Conservation (phyloP, 1,140 invertebrate species). For the Amyelois transitella region DNA sequence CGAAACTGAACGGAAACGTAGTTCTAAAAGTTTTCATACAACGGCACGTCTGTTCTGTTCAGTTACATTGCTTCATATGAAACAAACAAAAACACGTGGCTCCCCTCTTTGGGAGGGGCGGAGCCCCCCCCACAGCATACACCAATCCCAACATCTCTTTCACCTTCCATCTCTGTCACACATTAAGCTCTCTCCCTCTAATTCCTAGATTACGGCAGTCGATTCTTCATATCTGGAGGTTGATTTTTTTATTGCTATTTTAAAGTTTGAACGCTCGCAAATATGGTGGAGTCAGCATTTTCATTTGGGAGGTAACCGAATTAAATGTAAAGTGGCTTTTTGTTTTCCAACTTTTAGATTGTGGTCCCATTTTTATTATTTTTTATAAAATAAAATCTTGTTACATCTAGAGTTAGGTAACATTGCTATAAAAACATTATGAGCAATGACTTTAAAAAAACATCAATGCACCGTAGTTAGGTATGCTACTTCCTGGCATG, state of each 20-base stretch:
- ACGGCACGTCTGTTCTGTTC: slow-evolving; percentile 28
- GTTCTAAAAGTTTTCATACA: slow-evolving; percentile 23
- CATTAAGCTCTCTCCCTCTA: slow-evolving; percentile 20
- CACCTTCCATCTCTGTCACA: slow-evolving; percentile 20
- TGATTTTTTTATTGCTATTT: slow-evolving; percentile 46
- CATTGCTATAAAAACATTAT: no score
- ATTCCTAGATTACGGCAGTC: slow-evolving; percentile 44
- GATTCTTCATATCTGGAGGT: slow-evolving; percentile 51
- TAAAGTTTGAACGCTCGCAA: slow-evolving; percentile 33
- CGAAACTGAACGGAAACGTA: slow-evolving; percentile 10
- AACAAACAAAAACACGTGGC: slow-evolving; percentile 52
- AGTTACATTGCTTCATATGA: slow-evolving; percentile 36
- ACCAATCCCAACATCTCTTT: slow-evolving; percentile 23
- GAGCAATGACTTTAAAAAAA: no score
- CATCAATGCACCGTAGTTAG: no score
- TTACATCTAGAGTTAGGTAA: no score
- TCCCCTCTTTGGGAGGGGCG: slow-evolving; percentile 29
- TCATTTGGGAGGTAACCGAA: slow-evolving; percentile 22
- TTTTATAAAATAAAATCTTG: no score
- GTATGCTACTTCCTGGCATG: no score
- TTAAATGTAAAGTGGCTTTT: slow-evolving; percentile 14
- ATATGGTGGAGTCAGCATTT: slow-evolving; percentile 27
- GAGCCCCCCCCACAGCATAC: slow-evolving; percentile 7
- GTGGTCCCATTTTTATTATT: no score
- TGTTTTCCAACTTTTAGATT: background rate